A percentile compares a stretch with the other conserved stretches of the same genome.
Evolutionary conservation across 2,888 invertebrate species (phyloP).

Genomic region (Ceraclea dissimilis): DNA sequence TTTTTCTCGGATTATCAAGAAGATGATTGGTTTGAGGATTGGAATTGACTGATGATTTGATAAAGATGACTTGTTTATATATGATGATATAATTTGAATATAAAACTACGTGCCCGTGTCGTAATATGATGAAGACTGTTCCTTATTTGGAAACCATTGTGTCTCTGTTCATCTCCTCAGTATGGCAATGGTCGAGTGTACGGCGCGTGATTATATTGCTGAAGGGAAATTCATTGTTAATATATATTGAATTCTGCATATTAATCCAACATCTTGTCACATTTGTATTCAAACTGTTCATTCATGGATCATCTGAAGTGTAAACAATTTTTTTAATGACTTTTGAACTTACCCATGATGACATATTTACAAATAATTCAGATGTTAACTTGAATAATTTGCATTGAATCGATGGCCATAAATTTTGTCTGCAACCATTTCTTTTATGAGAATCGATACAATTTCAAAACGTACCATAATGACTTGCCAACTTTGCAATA

Average conservation of each 20-base stretch:
- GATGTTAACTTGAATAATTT: no score
- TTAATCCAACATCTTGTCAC: background rate
- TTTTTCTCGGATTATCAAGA: background rate
- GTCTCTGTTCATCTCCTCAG: constrained; percentile 2
- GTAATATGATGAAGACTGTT: constrained; percentile 2
- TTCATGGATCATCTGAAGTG: background rate
- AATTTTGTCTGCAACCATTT: no score
- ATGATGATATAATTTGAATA: constrained; percentile 7
- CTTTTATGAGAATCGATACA: no score
- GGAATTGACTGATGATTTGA: constrained; percentile 11
- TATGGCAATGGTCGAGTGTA: constrained; percentile 6
- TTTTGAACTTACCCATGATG: background rate
- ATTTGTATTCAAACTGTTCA: background rate
- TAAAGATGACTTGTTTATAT: constrained; percentile 5
- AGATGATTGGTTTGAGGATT: background rate
- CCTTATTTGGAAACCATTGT: constrained; percentile 9
- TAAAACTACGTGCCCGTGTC: constrained; percentile 13
- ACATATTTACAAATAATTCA: background rate
- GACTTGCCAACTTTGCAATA: no score
- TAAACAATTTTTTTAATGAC: background rate
- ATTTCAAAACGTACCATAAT: no score
- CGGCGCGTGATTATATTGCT: constrained; percentile 6
- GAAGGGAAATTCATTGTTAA: constrained; percentile 8
- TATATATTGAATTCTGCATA: background rate
- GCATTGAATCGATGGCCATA: no score